Evolutionary conservation across 2,888 invertebrate species (phyloP).

Genomic region (Limenitis camilla): DNA sequence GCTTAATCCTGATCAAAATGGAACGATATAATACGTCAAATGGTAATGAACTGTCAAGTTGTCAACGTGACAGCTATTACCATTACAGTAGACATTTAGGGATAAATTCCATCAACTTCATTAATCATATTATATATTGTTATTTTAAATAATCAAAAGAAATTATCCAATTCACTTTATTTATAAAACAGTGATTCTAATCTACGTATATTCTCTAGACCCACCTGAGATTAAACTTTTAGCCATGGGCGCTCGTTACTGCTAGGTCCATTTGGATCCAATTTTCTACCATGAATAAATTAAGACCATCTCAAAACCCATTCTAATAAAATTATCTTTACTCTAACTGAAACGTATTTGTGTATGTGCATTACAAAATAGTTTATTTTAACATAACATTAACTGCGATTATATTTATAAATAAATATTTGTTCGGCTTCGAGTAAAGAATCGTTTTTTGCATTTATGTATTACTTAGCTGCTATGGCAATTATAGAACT

Average conservation of each 20-base stretch:
- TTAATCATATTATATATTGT: too few species aligned
- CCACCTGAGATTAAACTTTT: constrained; percentile 22
- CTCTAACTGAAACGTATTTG: constrained; percentile 19
- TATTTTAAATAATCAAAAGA: too few species aligned
- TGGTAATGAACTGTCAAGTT: too few species aligned
- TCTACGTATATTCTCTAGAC: not conserved
- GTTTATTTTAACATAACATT: constrained; percentile 1
- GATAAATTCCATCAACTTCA: too few species aligned
- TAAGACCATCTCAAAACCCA: constrained; percentile 30
- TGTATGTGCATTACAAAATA: not conserved
- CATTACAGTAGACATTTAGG: too few species aligned
- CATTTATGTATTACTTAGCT: too few species aligned
- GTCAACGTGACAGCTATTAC: too few species aligned
- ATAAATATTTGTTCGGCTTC: too few species aligned
- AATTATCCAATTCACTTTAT: not conserved
- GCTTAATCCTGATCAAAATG: not conserved
- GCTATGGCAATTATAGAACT: too few species aligned
- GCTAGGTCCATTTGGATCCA: constrained; percentile 35
- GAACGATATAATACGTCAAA: too few species aligned
- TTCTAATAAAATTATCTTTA: constrained; percentile 26
- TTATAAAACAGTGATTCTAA: constrained; percentile 2
- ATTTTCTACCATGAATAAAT: constrained; percentile 54
- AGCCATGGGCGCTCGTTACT: constrained; percentile 16
- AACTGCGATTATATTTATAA: too few species aligned
- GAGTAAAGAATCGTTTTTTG: too few species aligned